phyloP scores from a whole-genome alignment of 2,888 invertebrate genomes.

The Xylota segnis region DNA sequence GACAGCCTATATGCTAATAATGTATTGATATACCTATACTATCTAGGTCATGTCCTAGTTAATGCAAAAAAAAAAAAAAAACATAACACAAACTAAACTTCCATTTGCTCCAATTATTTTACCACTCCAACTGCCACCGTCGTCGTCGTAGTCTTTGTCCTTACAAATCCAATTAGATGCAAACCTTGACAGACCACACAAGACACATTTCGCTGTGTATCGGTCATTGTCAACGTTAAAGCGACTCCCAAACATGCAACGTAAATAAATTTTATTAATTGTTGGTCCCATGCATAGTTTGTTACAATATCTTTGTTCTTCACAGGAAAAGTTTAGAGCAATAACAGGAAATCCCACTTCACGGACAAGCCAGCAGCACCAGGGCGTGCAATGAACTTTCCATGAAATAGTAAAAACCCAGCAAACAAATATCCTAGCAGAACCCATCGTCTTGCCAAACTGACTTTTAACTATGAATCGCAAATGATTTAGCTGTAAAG shows the following conservation, averaged over 20 bases:
- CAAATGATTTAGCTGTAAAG: constrained; percentile 63
- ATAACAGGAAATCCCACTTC: constrained; percentile 48
- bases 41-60: neutral
- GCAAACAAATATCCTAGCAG: constrained; percentile 33
- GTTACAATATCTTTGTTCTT: constrained; percentile 41
- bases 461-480: constrained; percentile 66
- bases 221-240: constrained; percentile 11
- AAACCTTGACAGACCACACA: constrained; percentile 3
- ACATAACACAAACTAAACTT: neutral
- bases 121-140: neutral
- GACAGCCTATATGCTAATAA: no score
- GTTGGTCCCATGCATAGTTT: constrained; percentile 44
- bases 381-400: constrained; percentile 53
- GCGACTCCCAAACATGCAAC: constrained; percentile 32
- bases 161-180: constrained; percentile 1
- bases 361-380: constrained; percentile 17
- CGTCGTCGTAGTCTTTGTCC: no score
- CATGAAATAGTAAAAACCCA: constrained; percentile 33
- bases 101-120: neutral
- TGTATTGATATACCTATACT: no score
- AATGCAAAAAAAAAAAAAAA: neutral
- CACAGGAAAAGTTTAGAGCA: constrained; percentile 44
- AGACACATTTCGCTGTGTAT: constrained; percentile 17
- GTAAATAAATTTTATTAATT: constrained; percentile 56
- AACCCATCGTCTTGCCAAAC: constrained; percentile 49